Base-by-base conservation (phyloP, 2,797 vertebrate species). In the Urocyon cinereoargenteus region DNA sequence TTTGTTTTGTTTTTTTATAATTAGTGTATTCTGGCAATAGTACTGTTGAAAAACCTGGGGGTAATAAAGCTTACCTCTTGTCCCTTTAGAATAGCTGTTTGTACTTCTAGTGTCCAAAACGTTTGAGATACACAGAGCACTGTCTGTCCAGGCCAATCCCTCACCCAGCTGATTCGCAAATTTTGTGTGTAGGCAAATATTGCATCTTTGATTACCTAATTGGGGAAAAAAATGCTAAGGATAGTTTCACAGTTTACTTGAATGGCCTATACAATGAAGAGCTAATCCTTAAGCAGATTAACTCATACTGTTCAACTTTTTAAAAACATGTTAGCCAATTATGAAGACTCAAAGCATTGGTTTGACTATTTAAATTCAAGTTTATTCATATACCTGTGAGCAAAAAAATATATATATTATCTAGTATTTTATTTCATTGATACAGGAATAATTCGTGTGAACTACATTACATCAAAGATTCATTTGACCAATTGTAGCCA, bases 81-180 rank as follows among this genome's bases (percentile, higher is more conserved):
- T 62, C 99, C 99, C 36, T 93, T 97, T 78, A 81, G 94, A 94
- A 99, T 99, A 94, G 99, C 99, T 57, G 98, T 72, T 86, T 99
- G 99, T 70, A 99, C 99, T 96, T 99, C 97, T 68, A 96, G 97
- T 0, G 99, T 99, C 99, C 99, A 99, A 97, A 99, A 99, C 78
- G 98, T 98, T 85, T 99, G 99, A 16, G 99, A 99, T 64, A 99
- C 99, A 94, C 99, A 99, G 88, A 99, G 99, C 68, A 99, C 99
- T 1, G 99, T 99, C 98, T 99, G 99, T 59, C 99, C 99, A 0
- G 99, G 99, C 99, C 99, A 99, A 4, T 99, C 99, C 75, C 99
- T 98, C 86, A 99, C 99, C 99, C 99, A 99, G 12, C 99, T 95
- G 89, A 99, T 99, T 86, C 99, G 98, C 78, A 92, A 9, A 88